Evolutionary conservation across 2,888 invertebrate species (phyloP), one percentile per base, ranked within the genome.

Genomic region (Drosophila lutescens): DNA sequence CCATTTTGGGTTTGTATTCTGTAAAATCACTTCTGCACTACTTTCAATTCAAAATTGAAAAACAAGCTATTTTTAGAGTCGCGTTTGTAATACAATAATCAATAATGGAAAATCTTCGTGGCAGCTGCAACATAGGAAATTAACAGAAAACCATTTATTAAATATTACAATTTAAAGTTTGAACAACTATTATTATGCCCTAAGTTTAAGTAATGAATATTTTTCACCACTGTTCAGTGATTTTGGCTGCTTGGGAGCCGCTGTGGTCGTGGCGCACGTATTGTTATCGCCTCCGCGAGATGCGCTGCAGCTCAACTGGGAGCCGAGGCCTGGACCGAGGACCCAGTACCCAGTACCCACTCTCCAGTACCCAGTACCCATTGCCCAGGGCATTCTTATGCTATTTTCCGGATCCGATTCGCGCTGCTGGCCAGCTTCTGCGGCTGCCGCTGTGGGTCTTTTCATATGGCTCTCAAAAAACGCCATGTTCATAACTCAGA

Each of bases 401-500:
- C 74, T 76, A 80, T 80, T 79, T 77, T 85, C 74, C 71, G 47
- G 32, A 47, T 47, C 47, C 47, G 47, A 47, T 17, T 47, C 7
- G 32, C 53, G 57, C 74, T 67, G 71, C 56, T 60, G 65, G 41
- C 60, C 54, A 26, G 59, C 32, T 38, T 23, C 59, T 15, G 57
- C 53, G 46, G 26, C 30, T 40, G 47, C 62, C 47, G 71, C 84
- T 49, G 66, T 63, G 60, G 77, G 55, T 67, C 82, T 68, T 72
- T 66, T 80, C 80, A 79, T 80, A 79, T 71, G 76, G 53, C 66
- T 61, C 67, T 72, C 70, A 82, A 78, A 77, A 56, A 78, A 74
- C 78, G 71, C 72, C 74, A 75, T 79, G 83, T 88, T 86, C 88
- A 87, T 87, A 88, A 85, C 85, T 87, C 86, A 86, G 83, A 86